These are phyloP conservation scores for Hippasteria phrygiana DNA, from an alignment of 53 echinoderm and acorn worm species.

Conservation along the genomic window DNA sequence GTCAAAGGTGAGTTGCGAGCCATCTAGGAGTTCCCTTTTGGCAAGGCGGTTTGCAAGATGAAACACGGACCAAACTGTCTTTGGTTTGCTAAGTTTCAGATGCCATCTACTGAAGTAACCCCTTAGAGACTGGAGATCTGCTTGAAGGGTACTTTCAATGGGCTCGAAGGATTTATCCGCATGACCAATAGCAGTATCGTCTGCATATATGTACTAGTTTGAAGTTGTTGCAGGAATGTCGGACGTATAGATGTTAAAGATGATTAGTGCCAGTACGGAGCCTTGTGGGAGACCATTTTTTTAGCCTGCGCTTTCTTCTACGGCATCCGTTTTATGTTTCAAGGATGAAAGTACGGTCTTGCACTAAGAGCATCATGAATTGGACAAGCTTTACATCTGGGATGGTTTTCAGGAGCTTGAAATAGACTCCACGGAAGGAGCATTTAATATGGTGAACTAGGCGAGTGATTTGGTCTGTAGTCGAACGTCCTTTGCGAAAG, in stretches of 20 bases:
- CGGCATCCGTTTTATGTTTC: neutral
- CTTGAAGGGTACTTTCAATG: neutral
- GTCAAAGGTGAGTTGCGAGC: slow-evolving; percentile 20
- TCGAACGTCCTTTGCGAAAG: no score
- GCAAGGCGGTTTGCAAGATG: slow-evolving; percentile 32
- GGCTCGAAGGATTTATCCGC: neutral
- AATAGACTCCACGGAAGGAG: neutral
- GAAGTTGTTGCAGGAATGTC: neutral
- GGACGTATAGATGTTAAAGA: neutral
- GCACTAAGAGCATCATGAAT: neutral
- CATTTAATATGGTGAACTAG: neutral
- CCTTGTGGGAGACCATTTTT: neutral
- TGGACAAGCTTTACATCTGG: neutral
- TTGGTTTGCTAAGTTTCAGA: neutral
- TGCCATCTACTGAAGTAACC: slow-evolving; percentile 19
- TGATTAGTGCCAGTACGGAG: slow-evolving; percentile 11
- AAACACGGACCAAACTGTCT: slow-evolving; percentile 5
- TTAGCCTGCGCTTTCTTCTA: neutral
- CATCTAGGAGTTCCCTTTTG: slow-evolving; percentile 18
- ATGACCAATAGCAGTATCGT: neutral
- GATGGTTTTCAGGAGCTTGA: slow-evolving; percentile 32
- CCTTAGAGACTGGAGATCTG: neutral
- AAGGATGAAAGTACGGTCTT: slow-evolving; percentile 4
- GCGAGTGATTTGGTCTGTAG: neutral
- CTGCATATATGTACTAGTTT: neutral